Evolutionary conservation across 2,113 vertebrate genomes (phyloP), one percentile per base, ranked within the genome.

Genomic region (Copsychus sechellarum): DNA sequence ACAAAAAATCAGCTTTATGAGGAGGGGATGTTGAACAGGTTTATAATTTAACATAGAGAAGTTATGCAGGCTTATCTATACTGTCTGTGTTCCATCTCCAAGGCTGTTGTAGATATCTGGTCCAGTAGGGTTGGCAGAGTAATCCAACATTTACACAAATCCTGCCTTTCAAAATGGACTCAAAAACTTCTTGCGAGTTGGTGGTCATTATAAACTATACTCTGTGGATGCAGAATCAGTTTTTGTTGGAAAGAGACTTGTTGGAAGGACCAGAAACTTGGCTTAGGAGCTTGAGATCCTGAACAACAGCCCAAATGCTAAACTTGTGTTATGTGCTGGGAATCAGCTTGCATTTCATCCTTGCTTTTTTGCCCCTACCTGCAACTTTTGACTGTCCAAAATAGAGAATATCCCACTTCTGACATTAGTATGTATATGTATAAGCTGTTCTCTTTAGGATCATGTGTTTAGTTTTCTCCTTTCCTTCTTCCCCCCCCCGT

Each of bases 301-400:
- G 83, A 60, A 34, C 60, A 81, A 64, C 42, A 56, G 11, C 6
- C 1, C 34, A 64, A 66, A 38, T 0, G 0, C 26, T 71, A 23
- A 53, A 45, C 22, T 56, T 2, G 1, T 40, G 26, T 1, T 1
- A 5, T 40, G 6, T 53, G 58, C 54, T 93, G 67, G 36, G 26
- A 71, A 79, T 56, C 51, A n/a, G 12, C 33, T 69, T 82, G 40
- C 21, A 8, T 71, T 92, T 94, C 11, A 36, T 48, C 25, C 48
- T 86, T 45, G 14, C 43, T 83, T 78, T 80, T 36, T 76, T 61
- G 36, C 66, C 60, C 13, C 29, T 47, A 13, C 26, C 69, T 66
- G 56, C 60, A 71, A 14, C 29, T 91, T 65, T 18, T 43, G 78
- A 7, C 51, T 61, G 38, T 33, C 36, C 34, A 16, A 81, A 73